Evolutionary conservation across 2,797 vertebrate genomes (phyloP).

Genomic region (Mionectes olivaceus): DNA sequence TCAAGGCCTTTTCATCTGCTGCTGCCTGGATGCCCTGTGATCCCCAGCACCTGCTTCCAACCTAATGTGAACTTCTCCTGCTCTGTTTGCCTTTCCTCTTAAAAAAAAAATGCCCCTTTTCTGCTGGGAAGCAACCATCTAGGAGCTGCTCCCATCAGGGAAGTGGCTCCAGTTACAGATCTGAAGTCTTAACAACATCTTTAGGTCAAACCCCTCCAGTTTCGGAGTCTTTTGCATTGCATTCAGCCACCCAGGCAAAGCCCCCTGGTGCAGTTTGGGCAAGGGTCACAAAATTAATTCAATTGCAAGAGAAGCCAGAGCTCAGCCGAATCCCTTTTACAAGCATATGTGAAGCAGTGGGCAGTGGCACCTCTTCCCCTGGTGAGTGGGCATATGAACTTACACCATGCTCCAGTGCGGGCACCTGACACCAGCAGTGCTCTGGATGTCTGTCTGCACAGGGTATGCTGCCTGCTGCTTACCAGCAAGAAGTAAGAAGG

Average conservation of each 20-base stretch:
- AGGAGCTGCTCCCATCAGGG: background rate
- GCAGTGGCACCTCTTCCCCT: background rate
- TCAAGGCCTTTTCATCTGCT: background rate
- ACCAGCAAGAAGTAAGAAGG: background rate
- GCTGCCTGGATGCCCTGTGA: background rate
- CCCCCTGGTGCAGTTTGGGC: too few relatives aligned
- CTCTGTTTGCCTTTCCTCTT: background rate
- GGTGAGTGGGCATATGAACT: background rate
- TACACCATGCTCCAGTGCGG: background rate
- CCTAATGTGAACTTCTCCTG: background rate
- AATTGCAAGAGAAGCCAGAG: background rate
- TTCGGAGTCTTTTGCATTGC: background rate
- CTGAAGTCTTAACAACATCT: background rate
- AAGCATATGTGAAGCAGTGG: fast-evolving
- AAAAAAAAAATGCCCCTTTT: background rate
- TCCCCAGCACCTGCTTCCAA: background rate
- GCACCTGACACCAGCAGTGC: background rate
- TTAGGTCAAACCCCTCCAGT: background rate
- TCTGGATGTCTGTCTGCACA: background rate
- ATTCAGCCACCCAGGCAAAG: background rate
- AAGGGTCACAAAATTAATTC: background rate
- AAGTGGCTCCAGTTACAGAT: background rate
- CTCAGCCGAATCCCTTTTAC: background rate
- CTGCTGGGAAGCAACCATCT: background rate
- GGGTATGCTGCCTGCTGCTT: background rate